Percentiles rank a stretch among this genome's conserved stretches.
Evolutionary conservation across 2,797 vertebrate species (phyloP).

Genomic region (Clarias fuscus): DNA sequence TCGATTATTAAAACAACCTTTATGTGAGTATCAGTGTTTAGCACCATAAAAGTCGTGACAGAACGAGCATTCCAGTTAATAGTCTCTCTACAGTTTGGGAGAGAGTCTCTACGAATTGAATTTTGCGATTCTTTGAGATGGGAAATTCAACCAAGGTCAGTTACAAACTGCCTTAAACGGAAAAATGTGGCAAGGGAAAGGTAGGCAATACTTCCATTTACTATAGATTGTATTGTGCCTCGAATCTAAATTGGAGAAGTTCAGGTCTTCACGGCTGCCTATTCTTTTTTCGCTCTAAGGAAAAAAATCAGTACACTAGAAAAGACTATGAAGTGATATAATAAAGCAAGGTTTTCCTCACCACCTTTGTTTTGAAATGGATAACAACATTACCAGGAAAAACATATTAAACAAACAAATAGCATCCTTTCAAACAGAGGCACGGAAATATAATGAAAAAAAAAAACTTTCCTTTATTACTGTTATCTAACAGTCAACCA

Average conservation of each 20-base stretch:
- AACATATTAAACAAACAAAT: not conserved
- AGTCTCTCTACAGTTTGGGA: no score
- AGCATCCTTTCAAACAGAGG: not conserved
- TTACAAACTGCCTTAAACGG: not conserved
- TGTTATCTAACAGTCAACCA: not conserved
- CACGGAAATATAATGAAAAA: not conserved
- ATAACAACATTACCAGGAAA: not conserved
- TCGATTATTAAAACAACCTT: not conserved
- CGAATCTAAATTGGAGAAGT: not conserved
- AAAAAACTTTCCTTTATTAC: not conserved
- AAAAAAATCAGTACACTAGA: not conserved
- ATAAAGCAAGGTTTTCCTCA: not conserved
- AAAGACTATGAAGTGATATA: not conserved
- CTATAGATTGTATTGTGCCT: not conserved
- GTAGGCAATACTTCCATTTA: constrained; percentile 37
- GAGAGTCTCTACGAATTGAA: not conserved
- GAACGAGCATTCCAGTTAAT: not conserved
- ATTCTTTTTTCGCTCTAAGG: not conserved
- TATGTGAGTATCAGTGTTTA: not conserved
- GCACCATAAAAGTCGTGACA: no score
- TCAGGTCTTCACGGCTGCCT: not conserved
- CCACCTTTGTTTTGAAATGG: not conserved
- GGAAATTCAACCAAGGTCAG: not conserved
- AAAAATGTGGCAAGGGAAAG: constrained; percentile 9
- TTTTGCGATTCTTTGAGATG: not conserved